Evolutionary conservation across 2,113 vertebrate species (phyloP).

Genomic region (Barbus barbus): DNA sequence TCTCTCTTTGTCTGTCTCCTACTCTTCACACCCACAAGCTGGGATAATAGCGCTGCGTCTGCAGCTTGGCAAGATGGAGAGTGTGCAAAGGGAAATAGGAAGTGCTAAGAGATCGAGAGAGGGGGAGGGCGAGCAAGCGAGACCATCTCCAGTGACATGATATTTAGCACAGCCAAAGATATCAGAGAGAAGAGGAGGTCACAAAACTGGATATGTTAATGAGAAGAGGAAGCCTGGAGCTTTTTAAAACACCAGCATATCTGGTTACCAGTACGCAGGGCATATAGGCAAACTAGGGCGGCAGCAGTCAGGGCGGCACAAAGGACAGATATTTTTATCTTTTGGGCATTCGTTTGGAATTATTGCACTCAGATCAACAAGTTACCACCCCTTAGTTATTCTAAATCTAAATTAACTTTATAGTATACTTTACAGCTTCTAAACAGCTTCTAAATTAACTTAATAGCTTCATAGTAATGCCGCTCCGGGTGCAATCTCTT

Average conservation of each 20-base stretch:
- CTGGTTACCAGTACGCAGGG: not conserved
- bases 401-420: too few relatives aligned
- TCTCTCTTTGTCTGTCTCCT: conserved; percentile 11
- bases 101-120: conserved; percentile 22
- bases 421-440: too few relatives aligned
- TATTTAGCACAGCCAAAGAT: conserved; percentile 44
- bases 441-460: too few relatives aligned
- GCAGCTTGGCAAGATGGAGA: conserved; percentile 37
- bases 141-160: conserved; percentile 26
- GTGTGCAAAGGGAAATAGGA: not conserved
- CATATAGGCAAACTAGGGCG: too few relatives aligned
- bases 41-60: conserved; percentile 39
- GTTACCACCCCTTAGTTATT: too few relatives aligned
- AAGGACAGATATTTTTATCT: too few relatives aligned
- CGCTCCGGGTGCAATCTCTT: too few relatives aligned
- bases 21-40: conserved; percentile 31
- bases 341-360: too few relatives aligned
- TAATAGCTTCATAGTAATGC: too few relatives aligned
- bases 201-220: conserved; percentile 25
- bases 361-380: too few relatives aligned
- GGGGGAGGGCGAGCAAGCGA: not conserved
- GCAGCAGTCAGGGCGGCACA: too few relatives aligned
- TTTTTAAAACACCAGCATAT: conserved; percentile 20
- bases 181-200: conserved; percentile 31
- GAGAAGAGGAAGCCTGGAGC: conserved; percentile 49